A percentile compares a stretch with the other conserved stretches of the same genome.
Evolutionary conservation across 2,113 vertebrate species (phyloP).

Genomic region (Odocoileus hemionus): DNA sequence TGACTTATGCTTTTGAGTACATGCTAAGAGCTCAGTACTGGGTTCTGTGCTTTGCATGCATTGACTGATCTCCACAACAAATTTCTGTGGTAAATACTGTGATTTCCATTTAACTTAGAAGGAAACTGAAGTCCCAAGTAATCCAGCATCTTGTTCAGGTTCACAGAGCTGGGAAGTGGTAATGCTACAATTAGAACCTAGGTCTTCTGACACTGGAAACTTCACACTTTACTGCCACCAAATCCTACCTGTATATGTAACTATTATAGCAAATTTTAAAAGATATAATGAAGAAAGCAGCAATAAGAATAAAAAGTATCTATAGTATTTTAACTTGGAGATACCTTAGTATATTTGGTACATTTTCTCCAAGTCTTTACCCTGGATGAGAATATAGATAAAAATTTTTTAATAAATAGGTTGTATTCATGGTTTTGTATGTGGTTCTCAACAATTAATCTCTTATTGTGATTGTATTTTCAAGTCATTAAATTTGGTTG

Average conservation of each 20-base stretch:
- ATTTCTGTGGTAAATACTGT: not conserved
- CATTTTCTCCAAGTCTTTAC: not conserved
- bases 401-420: not conserved
- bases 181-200: not conserved
- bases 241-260: not conserved
- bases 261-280: not conserved
- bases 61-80: not conserved
- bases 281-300: not conserved
- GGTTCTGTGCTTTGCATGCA: not conserved
- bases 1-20: not conserved
- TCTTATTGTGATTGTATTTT: conserved; percentile 9
- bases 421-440: not conserved
- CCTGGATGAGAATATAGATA: not conserved
- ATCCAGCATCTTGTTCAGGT: not conserved
- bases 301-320: not conserved
- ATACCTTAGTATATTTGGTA: not conserved
- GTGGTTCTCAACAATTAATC: conserved; percentile 28
- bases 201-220: not conserved
- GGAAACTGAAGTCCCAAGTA: not conserved
- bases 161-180: not conserved
- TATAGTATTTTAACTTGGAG: not conserved
- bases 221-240: not conserved
- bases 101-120: conserved; percentile 8
- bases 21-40: not conserved
- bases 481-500: conserved; percentile 24